Evolutionary conservation across 2,113 vertebrate genomes (phyloP).

Genomic region (Tetrax tetrax): DNA sequence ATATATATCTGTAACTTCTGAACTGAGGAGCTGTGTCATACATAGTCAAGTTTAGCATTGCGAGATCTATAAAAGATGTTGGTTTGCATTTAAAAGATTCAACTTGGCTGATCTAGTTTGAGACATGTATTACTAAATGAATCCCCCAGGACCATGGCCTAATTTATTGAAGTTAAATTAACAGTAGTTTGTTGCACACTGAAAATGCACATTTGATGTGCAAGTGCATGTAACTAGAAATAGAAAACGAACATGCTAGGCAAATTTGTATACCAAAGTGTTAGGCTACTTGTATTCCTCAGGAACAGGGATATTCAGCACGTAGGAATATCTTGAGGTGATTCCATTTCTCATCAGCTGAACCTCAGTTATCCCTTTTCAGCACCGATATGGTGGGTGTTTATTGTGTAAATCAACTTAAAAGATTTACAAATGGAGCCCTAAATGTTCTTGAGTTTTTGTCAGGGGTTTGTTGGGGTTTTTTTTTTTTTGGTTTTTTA

Average conservation of each 20-base stretch:
- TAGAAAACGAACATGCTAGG: constrained; percentile 15
- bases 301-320: background rate
- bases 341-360: constrained; percentile 44
- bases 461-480: background rate
- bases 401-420: constrained; percentile 53
- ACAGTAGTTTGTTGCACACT: background rate
- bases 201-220: constrained; percentile 32
- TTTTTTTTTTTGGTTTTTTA: background rate
- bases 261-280: background rate
- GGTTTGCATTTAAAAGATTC: background rate
- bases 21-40: background rate
- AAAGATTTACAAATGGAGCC: constrained; percentile 51
- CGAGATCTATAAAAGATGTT: background rate
- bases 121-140: background rate
- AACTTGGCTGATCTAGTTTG: background rate
- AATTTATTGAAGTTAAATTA: constrained; percentile 22
- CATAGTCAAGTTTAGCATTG: background rate
- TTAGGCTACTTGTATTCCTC: background rate
- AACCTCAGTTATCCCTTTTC: constrained; percentile 52
- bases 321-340: background rate
- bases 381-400: background rate
- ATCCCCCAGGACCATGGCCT: background rate
- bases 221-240: constrained; percentile 30
- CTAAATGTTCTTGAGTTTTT: constrained; percentile 67
- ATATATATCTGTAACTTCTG: background rate